These are phyloP conservation scores for Mobula hypostoma DNA, from an alignment of 2,113 vertebrate genomes.

Conservation along the genomic window DNA sequence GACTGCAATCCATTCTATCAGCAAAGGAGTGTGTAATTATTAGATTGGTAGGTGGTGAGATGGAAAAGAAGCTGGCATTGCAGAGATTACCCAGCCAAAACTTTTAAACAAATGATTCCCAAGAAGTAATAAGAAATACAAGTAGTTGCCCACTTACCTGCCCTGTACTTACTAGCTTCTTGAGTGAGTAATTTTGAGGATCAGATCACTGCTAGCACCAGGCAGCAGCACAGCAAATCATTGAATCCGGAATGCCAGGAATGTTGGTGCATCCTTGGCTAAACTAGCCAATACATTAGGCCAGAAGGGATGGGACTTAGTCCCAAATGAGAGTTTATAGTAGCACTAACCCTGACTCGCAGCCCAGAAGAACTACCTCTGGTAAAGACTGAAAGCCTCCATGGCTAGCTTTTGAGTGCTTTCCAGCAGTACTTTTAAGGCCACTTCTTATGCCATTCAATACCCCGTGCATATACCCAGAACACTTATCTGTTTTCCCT, in stretches of 20 bases:
- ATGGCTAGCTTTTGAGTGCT: neutral
- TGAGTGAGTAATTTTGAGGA: neutral
- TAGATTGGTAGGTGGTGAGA: too few species aligned
- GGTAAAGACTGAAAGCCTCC: neutral
- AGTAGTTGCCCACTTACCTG: neutral
- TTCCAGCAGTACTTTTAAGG: neutral
- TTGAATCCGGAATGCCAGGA: neutral
- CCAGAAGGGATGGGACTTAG: too few species aligned
- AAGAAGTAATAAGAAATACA: neutral
- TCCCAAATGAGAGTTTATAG: neutral
- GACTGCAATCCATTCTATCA: neutral
- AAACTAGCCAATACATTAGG: neutral
- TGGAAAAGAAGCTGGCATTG: too few species aligned
- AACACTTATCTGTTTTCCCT: neutral
- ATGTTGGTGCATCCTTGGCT: neutral
- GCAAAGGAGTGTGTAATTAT: neutral
- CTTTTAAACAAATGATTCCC: neutral
- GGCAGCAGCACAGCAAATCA: neutral
- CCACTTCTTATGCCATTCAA: neutral
- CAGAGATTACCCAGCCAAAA: too few species aligned
- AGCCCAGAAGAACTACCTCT: neutral
- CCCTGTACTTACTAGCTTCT: neutral
- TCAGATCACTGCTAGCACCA: neutral
- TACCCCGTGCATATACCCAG: neutral
- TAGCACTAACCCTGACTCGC: neutral